A percentile compares a stretch with the other conserved stretches of the same genome.
Conservation (phyloP, 2,113 vertebrate genomes). For the Egretta garzetta region DNA sequence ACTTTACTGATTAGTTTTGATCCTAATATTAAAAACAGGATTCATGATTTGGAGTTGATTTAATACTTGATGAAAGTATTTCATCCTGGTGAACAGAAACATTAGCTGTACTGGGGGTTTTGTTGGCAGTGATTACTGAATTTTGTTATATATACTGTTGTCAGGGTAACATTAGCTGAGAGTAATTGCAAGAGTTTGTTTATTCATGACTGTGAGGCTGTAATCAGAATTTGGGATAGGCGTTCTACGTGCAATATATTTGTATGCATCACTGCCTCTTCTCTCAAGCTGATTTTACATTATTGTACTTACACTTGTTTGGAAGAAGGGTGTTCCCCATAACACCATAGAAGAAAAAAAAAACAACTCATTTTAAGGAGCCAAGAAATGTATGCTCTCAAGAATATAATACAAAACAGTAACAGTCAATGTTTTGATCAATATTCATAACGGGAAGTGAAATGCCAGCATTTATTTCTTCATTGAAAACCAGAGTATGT, state of each 20-base stretch:
- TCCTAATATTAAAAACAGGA: conserved; percentile 3
- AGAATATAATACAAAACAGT: not conserved
- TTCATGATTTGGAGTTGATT: not conserved
- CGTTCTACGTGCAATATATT: not conserved
- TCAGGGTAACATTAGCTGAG: conserved; percentile 32
- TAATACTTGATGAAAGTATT: conserved; percentile 32
- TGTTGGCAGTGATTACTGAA: conserved; percentile 20
- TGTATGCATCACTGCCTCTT: not conserved
- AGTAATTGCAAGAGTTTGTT: conserved; percentile 26
- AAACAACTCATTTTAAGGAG: not conserved
- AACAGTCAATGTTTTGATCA: not conserved
- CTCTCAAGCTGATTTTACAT: not conserved
- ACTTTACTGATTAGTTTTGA: not conserved
- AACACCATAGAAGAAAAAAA: not conserved
- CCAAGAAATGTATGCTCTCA: not conserved
- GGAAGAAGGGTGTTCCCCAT: not conserved
- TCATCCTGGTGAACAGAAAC: conserved; percentile 14
- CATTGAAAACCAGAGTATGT: not conserved
- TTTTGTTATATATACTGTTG: conserved; percentile 46
- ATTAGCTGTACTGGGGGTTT: not conserved
- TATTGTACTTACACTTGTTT: not conserved
- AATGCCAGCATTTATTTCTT: conserved; percentile 6
- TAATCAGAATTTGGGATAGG: not conserved
- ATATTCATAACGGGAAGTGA: not conserved
- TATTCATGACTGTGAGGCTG: conserved; percentile 16